Evolutionary conservation across 2,113 vertebrate species (phyloP), one percentile per base, ranked within the genome.

Genomic region (Okapia johnstoni): DNA sequence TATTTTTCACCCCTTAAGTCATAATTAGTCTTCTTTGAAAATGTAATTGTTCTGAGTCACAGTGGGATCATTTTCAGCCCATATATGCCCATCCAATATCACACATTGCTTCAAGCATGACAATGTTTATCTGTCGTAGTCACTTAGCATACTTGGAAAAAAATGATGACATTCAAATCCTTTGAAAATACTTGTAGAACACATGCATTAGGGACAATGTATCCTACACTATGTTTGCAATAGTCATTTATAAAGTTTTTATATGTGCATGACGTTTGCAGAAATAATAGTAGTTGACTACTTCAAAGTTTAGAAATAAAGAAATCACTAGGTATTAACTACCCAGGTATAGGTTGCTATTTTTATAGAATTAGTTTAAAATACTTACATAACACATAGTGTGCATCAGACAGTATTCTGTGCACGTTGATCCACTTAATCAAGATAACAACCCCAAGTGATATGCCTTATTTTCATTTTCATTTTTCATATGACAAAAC

Each of bases 21-120:
- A 91, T 97, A 95, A 98, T 98, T 97, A 97, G 96, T 96, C 54
- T 95, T 96, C 85, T 97, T 96, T 90, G 97, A 83, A 97, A 97
- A 88, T 30, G n/a, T 96, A 93, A 97, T 95, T 95, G 87, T 86
- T 96, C 94, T 77, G 76, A 96, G 80, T 94, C 95, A 94, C 87
- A 57, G 21, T 79, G 92, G 94, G 66, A 96, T 93, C 48, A 86
- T 94, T 98, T 95, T 92, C 92, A 76, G 66, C 40, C 90, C 86
- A 36, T 97, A 63, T 85, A 90, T 14, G 66, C 66, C 85, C 52
- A 55, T 77, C 43, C 30, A 92, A 58, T 92, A 76, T 40, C 91
- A 90, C 48, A 84, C 55, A 92, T 66, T 89, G 52, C 88, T 97
- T 96, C 94, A 91, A 97, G 81, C 81, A 90, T 95, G 94, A 91